These are phyloP conservation scores for Etheostoma perlongum DNA, from an alignment of 2,797 vertebrate species.

Conservation along the genomic window DNA sequence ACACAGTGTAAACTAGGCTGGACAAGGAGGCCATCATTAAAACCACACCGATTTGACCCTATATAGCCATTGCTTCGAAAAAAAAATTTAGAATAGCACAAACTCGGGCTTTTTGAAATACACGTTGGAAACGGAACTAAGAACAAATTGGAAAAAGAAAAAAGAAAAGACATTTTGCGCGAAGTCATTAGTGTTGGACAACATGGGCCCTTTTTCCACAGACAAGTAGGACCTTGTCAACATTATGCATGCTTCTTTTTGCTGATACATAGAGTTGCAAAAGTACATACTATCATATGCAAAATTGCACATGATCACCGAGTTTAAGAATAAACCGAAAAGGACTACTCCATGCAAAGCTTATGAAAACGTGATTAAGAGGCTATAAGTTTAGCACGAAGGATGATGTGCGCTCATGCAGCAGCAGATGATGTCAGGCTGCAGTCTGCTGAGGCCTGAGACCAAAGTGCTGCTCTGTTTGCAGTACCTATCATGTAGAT, in stretches of 20 bases:
- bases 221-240: background rate
- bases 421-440: constrained; percentile 27
- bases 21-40: background rate
- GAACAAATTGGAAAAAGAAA: background rate
- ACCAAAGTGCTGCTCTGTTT: constrained; percentile 93
- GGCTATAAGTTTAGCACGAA: background rate
- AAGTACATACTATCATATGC: background rate
- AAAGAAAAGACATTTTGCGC: background rate
- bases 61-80: background rate
- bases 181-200: background rate
- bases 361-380: constrained; percentile 26
- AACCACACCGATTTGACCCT: background rate
- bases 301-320: background rate
- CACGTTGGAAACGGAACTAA: background rate
- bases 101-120: background rate
- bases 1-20: background rate
- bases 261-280: background rate
- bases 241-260: background rate
- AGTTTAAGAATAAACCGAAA: background rate
- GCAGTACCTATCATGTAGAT: constrained; percentile 95
- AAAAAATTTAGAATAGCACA: background rate
- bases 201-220: background rate
- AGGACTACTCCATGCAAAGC: background rate
- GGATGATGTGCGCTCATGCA: background rate
- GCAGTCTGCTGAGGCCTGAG: constrained; percentile 64